phyloP scores from a whole-genome alignment of 2,888 invertebrate genomes.

The Lymantria monacha region DNA sequence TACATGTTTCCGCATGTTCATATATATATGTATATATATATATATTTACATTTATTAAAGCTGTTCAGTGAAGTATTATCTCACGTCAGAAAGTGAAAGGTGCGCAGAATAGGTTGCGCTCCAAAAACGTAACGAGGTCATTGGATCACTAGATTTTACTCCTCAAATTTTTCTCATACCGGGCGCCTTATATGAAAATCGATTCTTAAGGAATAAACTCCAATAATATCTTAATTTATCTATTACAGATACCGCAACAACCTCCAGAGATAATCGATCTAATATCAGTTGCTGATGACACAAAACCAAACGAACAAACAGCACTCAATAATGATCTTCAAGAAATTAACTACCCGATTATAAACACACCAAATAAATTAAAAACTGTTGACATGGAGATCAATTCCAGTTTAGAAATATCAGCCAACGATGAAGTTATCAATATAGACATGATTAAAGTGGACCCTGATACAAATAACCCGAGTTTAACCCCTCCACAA shows the following conservation, averaged over 20 bases:
- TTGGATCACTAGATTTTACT: no score
- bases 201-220: no score
- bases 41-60: no score
- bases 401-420: slow-evolving; percentile 61
- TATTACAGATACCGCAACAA: not conserved
- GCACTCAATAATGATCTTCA: not conserved
- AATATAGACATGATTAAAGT: slow-evolving; percentile 51
- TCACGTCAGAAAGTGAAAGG: no score
- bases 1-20: no score
- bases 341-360: slow-evolving; percentile 24
- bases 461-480: slow-evolving; percentile 8
- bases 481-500: slow-evolving; percentile 13
- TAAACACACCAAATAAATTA: slow-evolving; percentile 45
- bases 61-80: no score
- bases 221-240: not conserved
- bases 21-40: no score
- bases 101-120: no score
- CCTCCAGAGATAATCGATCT: not conserved
- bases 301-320: not conserved
- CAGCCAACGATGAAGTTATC: slow-evolving; percentile 46
- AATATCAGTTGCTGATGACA: not conserved
- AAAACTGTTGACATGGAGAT: slow-evolving; percentile 51
- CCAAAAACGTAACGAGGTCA: no score
- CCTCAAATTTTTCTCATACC: no score
- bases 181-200: no score